These are phyloP conservation scores for Macropodus opercularis DNA, from an alignment of 2,797 vertebrate species.

Conservation along the genomic window DNA sequence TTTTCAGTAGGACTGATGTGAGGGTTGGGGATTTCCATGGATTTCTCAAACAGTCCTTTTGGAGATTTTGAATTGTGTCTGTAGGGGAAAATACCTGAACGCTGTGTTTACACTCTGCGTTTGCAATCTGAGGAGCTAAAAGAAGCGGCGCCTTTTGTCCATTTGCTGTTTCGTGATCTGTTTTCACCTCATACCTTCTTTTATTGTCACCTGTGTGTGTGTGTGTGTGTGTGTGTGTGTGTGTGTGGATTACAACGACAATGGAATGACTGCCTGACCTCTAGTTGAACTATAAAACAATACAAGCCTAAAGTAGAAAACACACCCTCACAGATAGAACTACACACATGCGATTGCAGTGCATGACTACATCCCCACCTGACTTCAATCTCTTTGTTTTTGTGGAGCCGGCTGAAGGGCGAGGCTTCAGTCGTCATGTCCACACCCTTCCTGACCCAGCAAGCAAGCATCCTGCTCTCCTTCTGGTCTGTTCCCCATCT, in stretches of 20 bases:
- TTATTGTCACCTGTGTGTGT: conserved; percentile 36
- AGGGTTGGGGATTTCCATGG: conserved; percentile 26
- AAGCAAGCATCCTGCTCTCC: conserved; percentile 49
- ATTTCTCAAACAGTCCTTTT: conserved; percentile 1
- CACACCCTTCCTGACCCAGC: conserved; percentile 73
- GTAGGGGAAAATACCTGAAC: conserved; percentile 23
- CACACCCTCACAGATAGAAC: conserved; percentile 50
- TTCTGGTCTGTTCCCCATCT: conserved; percentile 55
- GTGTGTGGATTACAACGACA: conserved; percentile 45
- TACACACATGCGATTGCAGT: conserved; percentile 15
- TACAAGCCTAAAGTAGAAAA: conserved; percentile 64
- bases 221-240: no score
- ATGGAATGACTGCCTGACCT: conserved; percentile 65
- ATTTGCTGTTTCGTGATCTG: conserved; percentile 20
- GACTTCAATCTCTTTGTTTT: conserved; percentile 67
- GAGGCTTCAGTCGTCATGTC: conserved; percentile 65
- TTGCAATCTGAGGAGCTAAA: background rate
- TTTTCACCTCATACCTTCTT: conserved; percentile 37
- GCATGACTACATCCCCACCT: conserved; percentile 44
- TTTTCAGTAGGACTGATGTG: conserved; percentile 2
- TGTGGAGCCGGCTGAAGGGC: conserved; percentile 53
- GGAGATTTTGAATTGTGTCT: conserved; percentile 1
- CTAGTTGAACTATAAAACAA: conserved; percentile 67
- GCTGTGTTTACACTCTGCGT: background rate
- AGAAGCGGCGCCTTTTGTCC: conserved; percentile 13